Base-by-base conservation (phyloP, 2,113 vertebrate species). In the Gymnogyps californianus region DNA sequence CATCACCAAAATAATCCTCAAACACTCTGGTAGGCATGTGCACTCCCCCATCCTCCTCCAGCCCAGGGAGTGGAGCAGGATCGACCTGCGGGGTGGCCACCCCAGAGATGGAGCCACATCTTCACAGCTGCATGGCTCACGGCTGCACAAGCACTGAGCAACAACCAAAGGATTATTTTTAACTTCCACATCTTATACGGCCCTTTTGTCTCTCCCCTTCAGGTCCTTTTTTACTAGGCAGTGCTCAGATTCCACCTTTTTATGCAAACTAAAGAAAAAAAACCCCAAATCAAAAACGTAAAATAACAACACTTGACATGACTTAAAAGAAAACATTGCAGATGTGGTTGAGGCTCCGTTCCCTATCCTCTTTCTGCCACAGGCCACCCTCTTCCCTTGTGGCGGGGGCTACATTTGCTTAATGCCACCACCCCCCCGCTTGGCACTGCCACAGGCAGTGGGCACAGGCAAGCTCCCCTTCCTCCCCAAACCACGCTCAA, bases 71-170 rank as follows among this genome's bases (percentile, higher is more conserved):
- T 2, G 11, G 62, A 47, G 66, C 58, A 34, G 69, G 55, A 57
- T 2, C 34, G 28, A 89, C 54, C 71, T 32, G 36, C 0, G 0
- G 38, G 67, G 62, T 28, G 62, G 65, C 34, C 0, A 0, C 31
- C 22, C 66, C n/a, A 38, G 76, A 47, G n/a, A 42, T 0, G 0
- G 47, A 71, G 75, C 31, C 7, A 4, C 51, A 21, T 65, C 36
- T 62, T 69, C 2, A 2, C 83, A 75, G 76, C 61, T 70, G 91
- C 44, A 40, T 6, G 59, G n/a, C 46, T 79, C 52, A 61, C 5
- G 5, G 80, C 70, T 49, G 31, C 69, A 71, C 38, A 16, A 78
- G 74, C 58, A 89, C 87, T 72, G 54, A 61, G 58, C 49, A 70
- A 46, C 51, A 88, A 52, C 14, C n/a, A 70, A 78, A 83, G 78